Evolutionary conservation across 2,888 invertebrate genomes (phyloP).

Genomic region (Leptinotarsa tumamoca): DNA sequence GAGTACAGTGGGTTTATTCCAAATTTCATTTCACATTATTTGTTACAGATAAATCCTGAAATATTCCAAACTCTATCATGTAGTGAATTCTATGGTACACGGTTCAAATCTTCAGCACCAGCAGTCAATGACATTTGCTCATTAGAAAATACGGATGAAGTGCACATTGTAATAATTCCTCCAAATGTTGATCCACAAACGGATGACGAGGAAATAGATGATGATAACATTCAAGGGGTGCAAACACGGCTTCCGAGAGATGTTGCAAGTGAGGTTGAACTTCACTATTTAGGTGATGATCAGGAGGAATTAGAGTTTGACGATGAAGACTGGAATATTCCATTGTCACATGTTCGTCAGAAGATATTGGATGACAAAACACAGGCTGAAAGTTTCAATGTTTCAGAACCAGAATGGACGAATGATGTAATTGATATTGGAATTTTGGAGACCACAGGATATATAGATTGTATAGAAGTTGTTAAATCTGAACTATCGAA

Average conservation of each 20-base stretch:
- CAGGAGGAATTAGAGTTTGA: too few relatives aligned
- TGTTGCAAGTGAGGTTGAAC: too few relatives aligned
- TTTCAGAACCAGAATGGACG: too few relatives aligned
- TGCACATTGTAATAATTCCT: background rate
- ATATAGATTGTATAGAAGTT: too few relatives aligned
- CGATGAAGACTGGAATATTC: too few relatives aligned
- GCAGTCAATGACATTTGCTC: background rate
- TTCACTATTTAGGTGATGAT: too few relatives aligned
- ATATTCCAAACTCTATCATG: background rate
- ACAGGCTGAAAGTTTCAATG: too few relatives aligned
- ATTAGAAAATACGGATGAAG: background rate
- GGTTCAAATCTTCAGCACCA: background rate
- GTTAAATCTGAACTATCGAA: background rate
- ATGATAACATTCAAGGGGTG: background rate
- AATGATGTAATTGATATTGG: too few relatives aligned
- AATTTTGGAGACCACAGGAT: too few relatives aligned
- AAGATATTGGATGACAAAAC: too few relatives aligned
- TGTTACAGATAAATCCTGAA: background rate
- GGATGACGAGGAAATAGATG: background rate
- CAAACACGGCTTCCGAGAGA: background rate
- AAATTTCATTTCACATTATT: background rate
- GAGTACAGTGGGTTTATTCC: background rate
- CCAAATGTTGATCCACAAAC: background rate
- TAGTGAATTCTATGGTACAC: background rate
- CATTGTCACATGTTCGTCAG: too few relatives aligned